Percentiles rank a stretch among this genome's conserved stretches.
These are phyloP conservation scores for Alcis repandata DNA, from an alignment of 2,888 invertebrate species.

Conservation along the genomic window DNA sequence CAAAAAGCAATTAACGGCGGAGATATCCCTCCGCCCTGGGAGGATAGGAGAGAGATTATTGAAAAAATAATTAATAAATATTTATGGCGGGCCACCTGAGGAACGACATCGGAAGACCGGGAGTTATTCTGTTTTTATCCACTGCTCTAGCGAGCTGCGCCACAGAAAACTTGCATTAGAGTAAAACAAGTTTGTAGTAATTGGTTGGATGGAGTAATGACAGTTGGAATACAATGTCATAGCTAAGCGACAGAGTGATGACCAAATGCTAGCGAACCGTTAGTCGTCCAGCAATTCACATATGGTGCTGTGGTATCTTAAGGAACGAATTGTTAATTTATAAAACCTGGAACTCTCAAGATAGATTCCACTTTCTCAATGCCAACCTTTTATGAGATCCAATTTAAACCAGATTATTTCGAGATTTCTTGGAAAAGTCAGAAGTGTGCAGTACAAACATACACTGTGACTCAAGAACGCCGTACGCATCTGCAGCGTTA, in stretches of 20 bases:
- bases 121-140: slow-evolving; percentile 78
- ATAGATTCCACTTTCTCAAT: too few relatives aligned
- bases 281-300: too few relatives aligned
- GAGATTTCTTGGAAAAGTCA: too few relatives aligned
- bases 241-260: too few relatives aligned
- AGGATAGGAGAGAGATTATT: slow-evolving; percentile 85
- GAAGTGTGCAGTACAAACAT: neutral
- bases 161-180: slow-evolving; percentile 16
- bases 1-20: slow-evolving; percentile 86
- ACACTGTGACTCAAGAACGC: slow-evolving; percentile 25
- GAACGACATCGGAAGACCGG: slow-evolving; percentile 66
- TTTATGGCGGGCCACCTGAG: slow-evolving; percentile 86
- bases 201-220: too few relatives aligned
- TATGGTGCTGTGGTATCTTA: too few relatives aligned
- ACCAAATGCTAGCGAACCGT: too few relatives aligned
- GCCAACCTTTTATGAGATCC: too few relatives aligned
- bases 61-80: slow-evolving; percentile 87
- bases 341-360: too few relatives aligned
- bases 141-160: slow-evolving; percentile 64
- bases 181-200: neutral
- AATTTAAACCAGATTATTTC: too few relatives aligned
- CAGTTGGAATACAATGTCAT: too few relatives aligned
- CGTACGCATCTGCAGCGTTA: slow-evolving; percentile 80
- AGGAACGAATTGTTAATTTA: too few relatives aligned
- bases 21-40: slow-evolving; percentile 83